Evolutionary conservation across 2,797 vertebrate genomes (phyloP).

Genomic region (Pteropus rufus): DNA sequence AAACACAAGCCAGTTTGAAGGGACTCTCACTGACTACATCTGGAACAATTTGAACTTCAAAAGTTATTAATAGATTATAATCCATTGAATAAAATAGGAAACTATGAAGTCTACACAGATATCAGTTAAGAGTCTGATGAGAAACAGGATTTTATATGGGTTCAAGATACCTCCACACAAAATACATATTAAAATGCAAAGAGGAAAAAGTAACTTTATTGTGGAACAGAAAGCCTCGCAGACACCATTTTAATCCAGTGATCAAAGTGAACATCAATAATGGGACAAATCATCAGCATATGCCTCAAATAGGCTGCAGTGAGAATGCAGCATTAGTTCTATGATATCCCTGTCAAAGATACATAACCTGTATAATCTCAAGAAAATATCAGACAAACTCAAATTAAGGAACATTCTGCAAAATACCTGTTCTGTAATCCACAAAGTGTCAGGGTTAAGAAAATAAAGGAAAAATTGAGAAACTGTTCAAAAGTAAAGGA

Average conservation of each 20-base stretch:
- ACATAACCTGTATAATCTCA: no score
- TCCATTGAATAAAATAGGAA: background rate
- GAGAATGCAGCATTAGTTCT: no score
- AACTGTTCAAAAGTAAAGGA: background rate
- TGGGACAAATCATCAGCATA: no score
- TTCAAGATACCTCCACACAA: background rate
- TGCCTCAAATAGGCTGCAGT: no score
- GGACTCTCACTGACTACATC: background rate
- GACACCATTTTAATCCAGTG: background rate
- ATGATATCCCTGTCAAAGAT: no score
- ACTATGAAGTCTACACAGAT: background rate
- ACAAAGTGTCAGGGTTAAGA: background rate
- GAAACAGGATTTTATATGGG: background rate
- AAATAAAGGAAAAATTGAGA: conserved; percentile 26
- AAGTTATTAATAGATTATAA: background rate
- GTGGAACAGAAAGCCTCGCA: background rate
- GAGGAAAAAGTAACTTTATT: background rate
- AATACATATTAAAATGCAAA: background rate
- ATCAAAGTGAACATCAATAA: no score
- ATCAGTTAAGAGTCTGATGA: background rate
- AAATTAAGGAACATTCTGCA: background rate
- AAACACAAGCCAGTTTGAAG: background rate
- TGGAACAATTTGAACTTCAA: background rate
- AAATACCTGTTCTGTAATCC: background rate
- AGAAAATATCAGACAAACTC: no score